Conservation (phyloP, 2,888 invertebrate genomes). For the Nasonovia ribisnigri region DNA sequence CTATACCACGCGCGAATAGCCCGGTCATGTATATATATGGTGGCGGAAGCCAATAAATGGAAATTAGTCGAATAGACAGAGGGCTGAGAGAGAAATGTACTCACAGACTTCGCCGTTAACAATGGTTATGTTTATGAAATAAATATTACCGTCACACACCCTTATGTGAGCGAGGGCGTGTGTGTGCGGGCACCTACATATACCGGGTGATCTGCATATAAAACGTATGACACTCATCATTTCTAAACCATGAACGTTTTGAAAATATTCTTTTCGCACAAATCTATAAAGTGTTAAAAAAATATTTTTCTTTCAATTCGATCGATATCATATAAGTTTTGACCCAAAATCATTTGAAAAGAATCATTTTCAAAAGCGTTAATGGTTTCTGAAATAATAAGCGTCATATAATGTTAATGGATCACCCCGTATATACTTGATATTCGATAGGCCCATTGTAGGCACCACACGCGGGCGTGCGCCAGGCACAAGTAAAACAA, state of each 20-base stretch:
- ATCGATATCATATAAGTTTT: too few species aligned
- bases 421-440: not conserved
- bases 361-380: not conserved
- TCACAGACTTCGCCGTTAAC: not conserved
- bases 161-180: not conserved
- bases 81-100: not conserved
- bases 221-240: not conserved
- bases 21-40: not conserved
- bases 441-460: not conserved
- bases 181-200: not conserved
- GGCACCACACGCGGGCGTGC: not conserved
- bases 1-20: not conserved
- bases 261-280: not conserved
- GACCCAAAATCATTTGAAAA: too few species aligned
- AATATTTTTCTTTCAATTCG: too few species aligned
- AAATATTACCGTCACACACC: not conserved
- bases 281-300: not conserved
- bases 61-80: not conserved
- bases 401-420: not conserved
- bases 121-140: slow-evolving; percentile 22
- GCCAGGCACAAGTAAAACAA: not conserved
- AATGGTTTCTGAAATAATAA: not conserved
- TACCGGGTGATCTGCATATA: not conserved
- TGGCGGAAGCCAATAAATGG: not conserved
- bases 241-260: not conserved